These are phyloP conservation scores for Salvelinus fontinalis DNA, from an alignment of 2,113 vertebrate species.

Conservation along the genomic window DNA sequence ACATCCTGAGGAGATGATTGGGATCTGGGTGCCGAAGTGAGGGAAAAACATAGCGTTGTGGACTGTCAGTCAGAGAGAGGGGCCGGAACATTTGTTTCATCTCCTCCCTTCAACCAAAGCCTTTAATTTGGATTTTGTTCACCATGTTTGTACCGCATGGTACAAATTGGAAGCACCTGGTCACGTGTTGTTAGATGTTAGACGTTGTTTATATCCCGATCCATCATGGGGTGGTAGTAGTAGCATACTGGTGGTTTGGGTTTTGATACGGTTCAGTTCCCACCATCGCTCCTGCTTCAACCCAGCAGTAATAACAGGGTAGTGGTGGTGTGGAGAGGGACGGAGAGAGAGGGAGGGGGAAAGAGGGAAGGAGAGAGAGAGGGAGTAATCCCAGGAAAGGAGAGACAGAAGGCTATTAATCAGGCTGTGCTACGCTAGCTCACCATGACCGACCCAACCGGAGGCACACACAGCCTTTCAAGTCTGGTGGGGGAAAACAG, in stretches of 20 bases:
- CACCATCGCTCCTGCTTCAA: background rate
- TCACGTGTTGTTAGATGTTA: no score
- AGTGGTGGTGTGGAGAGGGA: background rate
- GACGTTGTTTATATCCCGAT: no score
- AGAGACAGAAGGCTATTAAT: constrained; percentile 23
- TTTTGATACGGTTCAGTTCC: background rate
- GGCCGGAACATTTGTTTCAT: no score
- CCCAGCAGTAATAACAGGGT: background rate
- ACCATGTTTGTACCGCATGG: background rate
- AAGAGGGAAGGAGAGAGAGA: background rate
- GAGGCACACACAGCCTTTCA: constrained; percentile 18
- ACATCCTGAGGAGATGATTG: no score
- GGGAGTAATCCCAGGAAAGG: constrained; percentile 31
- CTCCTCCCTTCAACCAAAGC: background rate
- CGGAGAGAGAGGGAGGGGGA: background rate
- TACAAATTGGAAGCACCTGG: background rate
- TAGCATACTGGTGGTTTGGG: background rate
- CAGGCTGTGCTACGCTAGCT: background rate
- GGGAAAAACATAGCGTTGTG: no score
- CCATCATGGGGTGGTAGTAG: no score
- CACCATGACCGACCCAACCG: background rate
- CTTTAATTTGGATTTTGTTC: background rate
- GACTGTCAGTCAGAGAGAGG: no score
- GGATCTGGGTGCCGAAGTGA: background rate
- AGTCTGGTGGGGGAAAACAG: background rate